Base-by-base conservation (phyloP, 2,888 invertebrate genomes). In the Clunio marinus region DNA sequence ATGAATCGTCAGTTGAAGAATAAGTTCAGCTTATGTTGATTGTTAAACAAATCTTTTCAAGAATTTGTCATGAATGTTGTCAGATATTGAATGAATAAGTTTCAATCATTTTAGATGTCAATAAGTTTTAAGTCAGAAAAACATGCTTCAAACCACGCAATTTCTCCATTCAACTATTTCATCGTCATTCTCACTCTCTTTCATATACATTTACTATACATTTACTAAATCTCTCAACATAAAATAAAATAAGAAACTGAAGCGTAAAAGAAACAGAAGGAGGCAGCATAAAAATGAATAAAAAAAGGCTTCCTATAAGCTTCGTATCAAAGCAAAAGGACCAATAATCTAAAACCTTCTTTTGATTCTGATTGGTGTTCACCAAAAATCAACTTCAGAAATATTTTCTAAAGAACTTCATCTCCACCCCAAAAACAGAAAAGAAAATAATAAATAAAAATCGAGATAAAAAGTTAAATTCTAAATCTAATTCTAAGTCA, bases 251-350 rank as follows among this genome's bases (percentile, higher is more conserved):
- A 10, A 32, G 32, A 32, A 32, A 20, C 17, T 45, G 45, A 10
- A 7, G 51, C 10, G 7, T 2, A 10, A 17, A 51, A 51, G 10
- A 20, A 51, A 51, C 20, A 51, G 51, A 51, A 22, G 51, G 51
- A 17, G 51, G 22, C 51, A 41, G 41, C 41, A 41, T 41, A 51
- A 51, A 32, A 10, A 32, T 10, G 59, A 59, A 25, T n/a, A 35
- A 59, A 13, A 59, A 28, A 57, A 37, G 37, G 60, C 60, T 60
- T 60, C 60, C 60, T 60, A 60, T 37, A 60, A 60, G 24, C 20
- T 27, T 63, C 62, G 63, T 63, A 63, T 63, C 45, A 63, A 63
- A 63, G 63, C 46, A 45, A 24, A 63, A 63, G 63, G 63, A 63
- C 63, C 63, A 63, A 63, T 63, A 46, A 63, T 46, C 60, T 60